Conservation (phyloP, 2,888 invertebrate genomes). For the Drosophila niveifrons region DNA sequence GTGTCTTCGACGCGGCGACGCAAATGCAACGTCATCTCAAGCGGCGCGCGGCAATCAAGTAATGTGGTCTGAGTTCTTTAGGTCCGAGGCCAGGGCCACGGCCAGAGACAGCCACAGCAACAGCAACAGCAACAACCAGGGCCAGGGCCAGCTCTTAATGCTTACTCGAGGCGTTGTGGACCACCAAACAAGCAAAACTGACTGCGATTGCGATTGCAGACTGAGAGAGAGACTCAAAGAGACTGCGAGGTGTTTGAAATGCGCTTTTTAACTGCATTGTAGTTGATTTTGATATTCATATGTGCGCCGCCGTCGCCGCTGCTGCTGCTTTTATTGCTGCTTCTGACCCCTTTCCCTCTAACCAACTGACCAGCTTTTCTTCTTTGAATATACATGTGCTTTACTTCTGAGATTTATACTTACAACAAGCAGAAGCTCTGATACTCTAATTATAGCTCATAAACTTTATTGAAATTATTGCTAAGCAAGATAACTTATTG, state of each 20-base stretch:
- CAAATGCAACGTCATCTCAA: constrained; percentile 77
- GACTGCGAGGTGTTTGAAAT: constrained; percentile 72
- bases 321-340: neutral
- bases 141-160: constrained; percentile 62
- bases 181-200: constrained; percentile 72
- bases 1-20: constrained; percentile 37
- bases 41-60: constrained; percentile 74
- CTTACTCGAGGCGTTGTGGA: constrained; percentile 70
- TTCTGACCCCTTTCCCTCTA: neutral
- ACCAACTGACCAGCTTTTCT: constrained; percentile 14
- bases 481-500: neutral
- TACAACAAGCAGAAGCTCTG: neutral
- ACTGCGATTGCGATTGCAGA: constrained; percentile 32
- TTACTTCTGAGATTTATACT: neutral
- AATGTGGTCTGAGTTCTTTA: constrained; percentile 55
- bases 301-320: constrained; percentile 35
- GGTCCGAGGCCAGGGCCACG: constrained; percentile 19
- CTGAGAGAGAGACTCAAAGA: constrained; percentile 6
- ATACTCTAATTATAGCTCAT: constrained; percentile 21
- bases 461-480: neutral
- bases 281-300: constrained; percentile 78
- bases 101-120: neutral
- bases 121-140: constrained; percentile 4
- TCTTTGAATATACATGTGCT: constrained; percentile 22
- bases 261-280: constrained; percentile 78